These are phyloP conservation scores for Chaetodon auriga DNA, from an alignment of 2,113 vertebrate species.

Conservation along the genomic window DNA sequence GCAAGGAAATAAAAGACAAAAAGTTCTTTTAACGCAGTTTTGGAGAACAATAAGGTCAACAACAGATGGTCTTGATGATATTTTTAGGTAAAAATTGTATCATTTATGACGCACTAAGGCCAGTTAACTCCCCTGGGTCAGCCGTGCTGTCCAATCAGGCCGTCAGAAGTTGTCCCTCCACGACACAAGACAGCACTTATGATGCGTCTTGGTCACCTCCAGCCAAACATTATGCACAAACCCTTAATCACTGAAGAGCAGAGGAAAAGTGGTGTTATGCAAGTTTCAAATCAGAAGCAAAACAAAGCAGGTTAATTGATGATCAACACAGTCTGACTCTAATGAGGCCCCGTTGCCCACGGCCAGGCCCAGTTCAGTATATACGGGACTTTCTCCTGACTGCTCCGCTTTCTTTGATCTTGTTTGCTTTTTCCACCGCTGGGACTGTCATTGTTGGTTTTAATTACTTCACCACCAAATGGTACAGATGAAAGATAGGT, in stretches of 20 bases:
- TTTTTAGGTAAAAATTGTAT: not conserved
- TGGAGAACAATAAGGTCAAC: not conserved
- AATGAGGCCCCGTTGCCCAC: conserved; percentile 94
- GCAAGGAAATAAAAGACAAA: not conserved
- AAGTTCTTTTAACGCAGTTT: not conserved
- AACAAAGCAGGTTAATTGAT: conserved; percentile 99
- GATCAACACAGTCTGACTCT: conserved; percentile 96
- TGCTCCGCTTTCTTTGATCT: conserved; percentile 94
- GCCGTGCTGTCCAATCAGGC: conserved; percentile 35
- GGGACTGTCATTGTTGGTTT: conserved; percentile 97
- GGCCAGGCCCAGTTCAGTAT: conserved; percentile 91
- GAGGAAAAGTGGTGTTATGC: conserved; percentile 87
- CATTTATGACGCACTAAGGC: conserved; percentile 2
- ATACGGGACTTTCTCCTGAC: conserved; percentile 90
- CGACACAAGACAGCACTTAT: conserved; percentile 78
- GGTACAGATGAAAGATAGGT: conserved; percentile 99
- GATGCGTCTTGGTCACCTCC: conserved; percentile 85
- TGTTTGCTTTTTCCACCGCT: conserved; percentile 86
- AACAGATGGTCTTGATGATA: not conserved
- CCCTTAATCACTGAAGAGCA: conserved; percentile 86
- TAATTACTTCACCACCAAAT: conserved; percentile 99
- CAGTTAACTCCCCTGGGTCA: conserved; percentile 22
- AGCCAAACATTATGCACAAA: conserved; percentile 88
- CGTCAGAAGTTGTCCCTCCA: conserved; percentile 60
- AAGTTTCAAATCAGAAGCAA: conserved; percentile 92